Evolutionary conservation across 1,140 invertebrate species (phyloP).

Genomic region (Pogonus chalceus): DNA sequence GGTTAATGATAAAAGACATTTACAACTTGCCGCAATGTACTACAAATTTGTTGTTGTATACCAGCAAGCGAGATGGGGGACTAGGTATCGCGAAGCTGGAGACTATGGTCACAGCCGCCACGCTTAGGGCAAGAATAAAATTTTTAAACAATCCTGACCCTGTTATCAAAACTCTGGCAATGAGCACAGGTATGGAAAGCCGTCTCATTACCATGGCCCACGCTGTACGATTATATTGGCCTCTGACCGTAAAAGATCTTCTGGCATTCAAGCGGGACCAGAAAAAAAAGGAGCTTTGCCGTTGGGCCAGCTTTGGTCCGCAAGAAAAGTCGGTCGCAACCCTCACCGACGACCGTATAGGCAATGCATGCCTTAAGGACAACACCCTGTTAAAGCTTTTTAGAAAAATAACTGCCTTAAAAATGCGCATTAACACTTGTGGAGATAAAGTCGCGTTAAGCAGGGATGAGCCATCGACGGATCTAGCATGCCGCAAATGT

Average conservation of each 20-base stretch:
- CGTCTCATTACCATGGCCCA: slow-evolving; percentile 14
- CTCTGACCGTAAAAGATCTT: not conserved
- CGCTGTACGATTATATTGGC: slow-evolving; percentile 12
- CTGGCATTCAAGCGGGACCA: too few species aligned
- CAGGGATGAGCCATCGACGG: slow-evolving; percentile 10
- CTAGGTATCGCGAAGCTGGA: slow-evolving; percentile 19
- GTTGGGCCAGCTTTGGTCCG: slow-evolving; percentile 12
- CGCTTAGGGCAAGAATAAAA: slow-evolving; percentile 10
- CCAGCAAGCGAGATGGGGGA: slow-evolving; percentile 23
- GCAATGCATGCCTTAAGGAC: slow-evolving; percentile 16
- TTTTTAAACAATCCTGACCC: slow-evolving; percentile 15
- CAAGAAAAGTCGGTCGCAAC: slow-evolving; percentile 19
- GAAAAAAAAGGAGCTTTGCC: slow-evolving; percentile 10
- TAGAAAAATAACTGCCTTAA: slow-evolving; percentile 19
- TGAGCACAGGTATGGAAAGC: slow-evolving; percentile 9
- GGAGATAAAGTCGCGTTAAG: slow-evolving; percentile 16
- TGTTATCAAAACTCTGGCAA: slow-evolving; percentile 16
- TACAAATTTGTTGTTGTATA: slow-evolving; percentile 17
- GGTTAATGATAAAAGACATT: slow-evolving; percentile 13
- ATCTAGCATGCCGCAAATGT: slow-evolving; percentile 17
- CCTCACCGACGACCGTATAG: slow-evolving; percentile 13
- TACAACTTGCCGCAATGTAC: slow-evolving; percentile 16
- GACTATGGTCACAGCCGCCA: slow-evolving; percentile 4
- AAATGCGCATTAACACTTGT: slow-evolving; percentile 20
- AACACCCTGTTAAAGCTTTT: slow-evolving; percentile 16